These are phyloP conservation scores for Mactromeris polynyma DNA, from an alignment of 2,888 invertebrate species.

Conservation along the genomic window DNA sequence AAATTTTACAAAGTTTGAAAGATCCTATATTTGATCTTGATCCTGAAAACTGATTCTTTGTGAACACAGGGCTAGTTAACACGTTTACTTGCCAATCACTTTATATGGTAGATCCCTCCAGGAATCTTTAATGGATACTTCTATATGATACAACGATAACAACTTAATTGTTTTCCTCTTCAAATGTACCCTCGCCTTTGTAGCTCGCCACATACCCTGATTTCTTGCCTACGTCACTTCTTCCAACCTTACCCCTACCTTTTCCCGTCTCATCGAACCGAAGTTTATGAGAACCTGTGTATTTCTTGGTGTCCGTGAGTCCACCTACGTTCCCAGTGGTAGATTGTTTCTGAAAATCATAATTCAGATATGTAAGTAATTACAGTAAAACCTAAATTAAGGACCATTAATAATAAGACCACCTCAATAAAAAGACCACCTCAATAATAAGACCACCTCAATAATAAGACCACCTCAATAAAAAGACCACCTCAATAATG, in stretches of 20 bases:
- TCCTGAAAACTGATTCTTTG: no score
- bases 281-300: conserved; percentile 80
- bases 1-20: neutral
- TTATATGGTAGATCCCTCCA: neutral
- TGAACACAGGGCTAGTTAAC: no score
- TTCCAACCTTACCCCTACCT: conserved; percentile 78
- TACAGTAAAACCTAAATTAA: no score
- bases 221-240: conserved; percentile 69
- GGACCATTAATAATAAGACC: no score
- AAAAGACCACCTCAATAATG: no score
- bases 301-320: conserved; percentile 78
- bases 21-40: neutral
- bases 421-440: no score
- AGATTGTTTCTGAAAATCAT: conserved; percentile 62
- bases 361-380: no score
- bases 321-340: conserved; percentile 76
- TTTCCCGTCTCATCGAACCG: conserved; percentile 81
- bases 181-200: conserved; percentile 76
- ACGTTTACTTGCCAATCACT: no score
- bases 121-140: neutral
- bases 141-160: neutral
- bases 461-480: no score
- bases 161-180: conserved; percentile 34
- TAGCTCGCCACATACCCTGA: conserved; percentile 78
- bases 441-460: no score